Conservation (phyloP, 2,888 invertebrate genomes). For the Scrobipalpa atriplicella region DNA sequence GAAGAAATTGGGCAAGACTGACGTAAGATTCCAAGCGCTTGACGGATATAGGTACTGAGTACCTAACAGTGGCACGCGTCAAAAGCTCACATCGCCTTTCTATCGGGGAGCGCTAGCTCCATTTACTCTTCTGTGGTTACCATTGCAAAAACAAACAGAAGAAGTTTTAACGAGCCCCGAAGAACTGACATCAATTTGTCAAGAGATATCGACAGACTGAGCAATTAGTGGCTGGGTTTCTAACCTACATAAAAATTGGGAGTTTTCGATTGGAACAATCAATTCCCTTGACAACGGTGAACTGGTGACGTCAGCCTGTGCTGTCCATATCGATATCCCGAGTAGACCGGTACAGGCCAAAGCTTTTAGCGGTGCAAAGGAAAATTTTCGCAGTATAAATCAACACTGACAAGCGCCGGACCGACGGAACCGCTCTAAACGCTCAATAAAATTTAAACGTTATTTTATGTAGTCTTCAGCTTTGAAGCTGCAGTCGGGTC, state of each 20-base stretch:
- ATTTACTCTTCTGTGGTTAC: no score
- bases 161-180: slow-evolving; percentile 22
- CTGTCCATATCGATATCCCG: not conserved
- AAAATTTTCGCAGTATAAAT: slow-evolving; percentile 40
- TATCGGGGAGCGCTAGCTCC: no score
- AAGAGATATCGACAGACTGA: slow-evolving; percentile 20
- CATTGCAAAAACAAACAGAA: slow-evolving; percentile 22
- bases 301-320: not conserved
- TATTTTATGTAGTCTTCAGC: not conserved
- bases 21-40: no score
- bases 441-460: slow-evolving; percentile 12
- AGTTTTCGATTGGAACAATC: not conserved
- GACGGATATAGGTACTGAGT: no score
- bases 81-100: no score
- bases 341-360: slow-evolving; percentile 40
- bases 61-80: no score
- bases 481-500: not conserved
- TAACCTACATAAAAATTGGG: no score
- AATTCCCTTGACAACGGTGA: not conserved
- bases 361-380: slow-evolving; percentile 52
- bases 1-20: no score
- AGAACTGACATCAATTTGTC: slow-evolving; percentile 19
- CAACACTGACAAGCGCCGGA: slow-evolving; percentile 34
- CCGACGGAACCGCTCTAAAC: slow-evolving; percentile 7
- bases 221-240: slow-evolving; percentile 12